Evolutionary conservation across 2,113 vertebrate genomes (phyloP).

Genomic region (Tetrao urogallus): DNA sequence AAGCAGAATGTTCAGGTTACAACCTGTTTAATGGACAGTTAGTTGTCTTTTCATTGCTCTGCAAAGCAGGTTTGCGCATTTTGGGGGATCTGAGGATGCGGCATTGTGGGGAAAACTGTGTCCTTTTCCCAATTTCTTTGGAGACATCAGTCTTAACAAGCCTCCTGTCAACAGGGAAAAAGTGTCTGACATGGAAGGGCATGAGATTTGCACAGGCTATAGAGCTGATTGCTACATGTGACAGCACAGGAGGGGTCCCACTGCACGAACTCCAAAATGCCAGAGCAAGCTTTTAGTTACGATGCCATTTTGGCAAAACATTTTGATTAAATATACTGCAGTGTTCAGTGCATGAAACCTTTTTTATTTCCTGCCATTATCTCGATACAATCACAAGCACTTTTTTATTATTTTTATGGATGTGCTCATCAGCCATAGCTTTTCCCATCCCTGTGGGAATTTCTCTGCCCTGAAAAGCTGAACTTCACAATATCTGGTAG

Average conservation of each 20-base stretch:
- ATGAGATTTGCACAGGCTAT: fast-evolving
- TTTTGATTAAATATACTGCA: slow-evolving; percentile 8
- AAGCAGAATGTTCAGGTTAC: not conserved
- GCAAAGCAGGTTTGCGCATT: fast-evolving
- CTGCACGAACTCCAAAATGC: not conserved
- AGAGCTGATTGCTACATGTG: fast-evolving
- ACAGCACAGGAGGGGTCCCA: not conserved
- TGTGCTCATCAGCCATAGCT: slow-evolving; percentile 55
- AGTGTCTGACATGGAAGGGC: not conserved
- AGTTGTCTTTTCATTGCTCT: not conserved
- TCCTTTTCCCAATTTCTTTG: not conserved
- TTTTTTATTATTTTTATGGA: slow-evolving; percentile 55
- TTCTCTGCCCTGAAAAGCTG: slow-evolving; percentile 35
- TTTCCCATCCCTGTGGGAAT: slow-evolving; percentile 11
- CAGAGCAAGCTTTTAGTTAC: not conserved
- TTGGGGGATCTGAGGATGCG: not conserved
- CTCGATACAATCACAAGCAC: not conserved
- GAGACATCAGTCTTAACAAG: not conserved
- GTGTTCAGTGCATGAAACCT: not conserved
- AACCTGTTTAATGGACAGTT: fast-evolving
- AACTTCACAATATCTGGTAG: not conserved
- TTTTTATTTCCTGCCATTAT: slow-evolving; percentile 46
- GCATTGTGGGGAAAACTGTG: not conserved
- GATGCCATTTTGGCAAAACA: not conserved
- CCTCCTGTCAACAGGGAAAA: not conserved